Percentiles rank a stretch among this genome's conserved stretches.
phyloP scores from a whole-genome alignment of 2,888 invertebrate genomes.

The Cheilosia variabilis region DNA sequence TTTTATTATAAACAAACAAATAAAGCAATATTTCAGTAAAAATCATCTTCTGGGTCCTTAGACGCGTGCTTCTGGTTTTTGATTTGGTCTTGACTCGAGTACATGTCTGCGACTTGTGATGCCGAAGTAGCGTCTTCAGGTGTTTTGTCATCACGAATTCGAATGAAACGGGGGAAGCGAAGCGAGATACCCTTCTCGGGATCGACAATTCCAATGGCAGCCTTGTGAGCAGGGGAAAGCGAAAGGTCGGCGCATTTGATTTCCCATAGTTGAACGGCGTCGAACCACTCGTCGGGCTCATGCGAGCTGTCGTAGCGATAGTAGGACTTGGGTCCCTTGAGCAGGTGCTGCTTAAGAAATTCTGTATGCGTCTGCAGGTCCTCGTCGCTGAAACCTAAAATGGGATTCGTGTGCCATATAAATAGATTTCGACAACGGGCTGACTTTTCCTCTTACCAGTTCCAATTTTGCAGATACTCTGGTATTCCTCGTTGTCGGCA shows the following conservation, averaged over 20 bases:
- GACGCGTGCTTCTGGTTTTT: constrained; percentile 86
- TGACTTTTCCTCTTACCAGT: constrained; percentile 79
- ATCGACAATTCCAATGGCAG: constrained; percentile 94
- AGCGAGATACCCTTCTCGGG: constrained; percentile 96
- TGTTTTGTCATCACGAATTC: constrained; percentile 95
- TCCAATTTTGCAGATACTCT: constrained; percentile 94
- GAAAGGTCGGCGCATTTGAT: constrained; percentile 98
- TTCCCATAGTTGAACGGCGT: constrained; percentile 96
- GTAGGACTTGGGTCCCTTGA: constrained; percentile 90
- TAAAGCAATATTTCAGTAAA: constrained; percentile 78
- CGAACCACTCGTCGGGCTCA: constrained; percentile 95
- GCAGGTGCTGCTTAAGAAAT: constrained; percentile 90
- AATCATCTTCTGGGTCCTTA: constrained; percentile 80
- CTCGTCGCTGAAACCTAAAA: constrained; percentile 95
- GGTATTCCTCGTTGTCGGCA: constrained; percentile 94
- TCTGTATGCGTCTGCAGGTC: constrained; percentile 91
- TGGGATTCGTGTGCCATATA: not conserved
- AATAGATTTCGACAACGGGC: not conserved
- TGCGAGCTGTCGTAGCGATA: constrained; percentile 90
- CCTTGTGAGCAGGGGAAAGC: constrained; percentile 96
- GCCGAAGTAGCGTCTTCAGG: constrained; percentile 96
- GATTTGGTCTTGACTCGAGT: constrained; percentile 96
- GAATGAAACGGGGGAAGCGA: constrained; percentile 95
- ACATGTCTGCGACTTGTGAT: constrained; percentile 95
- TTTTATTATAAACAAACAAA: constrained; percentile 41